Evolutionary conservation across 2,797 vertebrate species (phyloP).

Genomic region (Hybognathus amarus): DNA sequence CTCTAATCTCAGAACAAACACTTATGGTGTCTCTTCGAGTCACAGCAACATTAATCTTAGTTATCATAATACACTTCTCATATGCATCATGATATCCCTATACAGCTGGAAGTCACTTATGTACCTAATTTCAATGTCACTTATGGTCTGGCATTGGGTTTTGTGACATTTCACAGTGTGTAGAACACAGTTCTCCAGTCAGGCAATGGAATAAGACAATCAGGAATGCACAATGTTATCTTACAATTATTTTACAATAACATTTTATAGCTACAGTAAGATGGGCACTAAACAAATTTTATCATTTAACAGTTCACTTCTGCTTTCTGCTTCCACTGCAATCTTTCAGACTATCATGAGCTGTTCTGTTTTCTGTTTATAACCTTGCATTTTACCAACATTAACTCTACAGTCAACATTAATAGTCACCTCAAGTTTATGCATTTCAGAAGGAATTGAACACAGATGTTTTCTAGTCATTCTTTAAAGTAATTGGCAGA

Average conservation of each 20-base stretch:
- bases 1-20: slow-evolving; percentile 50
- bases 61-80: slow-evolving; percentile 57
- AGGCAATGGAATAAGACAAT: neutral
- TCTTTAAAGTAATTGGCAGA: slow-evolving; percentile 17
- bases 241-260: neutral
- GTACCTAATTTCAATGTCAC: slow-evolving; percentile 46
- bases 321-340: neutral
- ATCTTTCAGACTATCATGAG: neutral
- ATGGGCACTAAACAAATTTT: neutral
- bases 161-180: slow-evolving; percentile 52
- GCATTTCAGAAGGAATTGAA: slow-evolving; percentile 11
- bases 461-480: slow-evolving; percentile 21
- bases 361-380: neutral
- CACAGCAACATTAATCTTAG: slow-evolving; percentile 54
- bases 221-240: neutral
- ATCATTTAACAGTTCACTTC: neutral
- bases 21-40: slow-evolving; percentile 47
- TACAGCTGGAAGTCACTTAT: slow-evolving; percentile 37
- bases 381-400: slow-evolving; percentile 2
- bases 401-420: neutral
- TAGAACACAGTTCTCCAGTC: neutral
- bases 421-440: neutral
- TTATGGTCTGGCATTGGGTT: slow-evolving; percentile 54
- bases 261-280: neutral
- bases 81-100: slow-evolving; percentile 50